Percentiles rank a stretch among this genome's conserved stretches.
Evolutionary conservation across 2,113 vertebrate genomes (phyloP).

Genomic region (Podilymbus podiceps): DNA sequence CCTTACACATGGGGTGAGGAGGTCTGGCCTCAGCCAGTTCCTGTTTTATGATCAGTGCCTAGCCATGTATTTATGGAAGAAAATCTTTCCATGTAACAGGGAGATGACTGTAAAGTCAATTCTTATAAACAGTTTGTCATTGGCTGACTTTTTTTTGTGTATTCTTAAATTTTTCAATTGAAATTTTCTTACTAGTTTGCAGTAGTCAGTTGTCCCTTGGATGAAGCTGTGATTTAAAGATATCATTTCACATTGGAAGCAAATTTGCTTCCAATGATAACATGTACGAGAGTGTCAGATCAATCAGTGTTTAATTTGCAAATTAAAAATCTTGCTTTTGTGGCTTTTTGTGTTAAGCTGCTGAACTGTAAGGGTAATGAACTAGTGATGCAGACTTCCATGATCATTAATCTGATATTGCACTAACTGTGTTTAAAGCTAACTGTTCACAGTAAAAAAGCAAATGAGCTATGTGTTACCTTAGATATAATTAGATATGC

Average conservation of each 20-base stretch:
- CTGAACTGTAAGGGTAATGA: conserved; percentile 11
- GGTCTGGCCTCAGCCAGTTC: background rate
- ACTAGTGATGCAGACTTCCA: background rate
- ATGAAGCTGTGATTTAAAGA: background rate
- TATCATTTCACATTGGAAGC: conserved; percentile 2
- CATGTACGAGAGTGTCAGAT: conserved; percentile 24
- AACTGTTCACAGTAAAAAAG: background rate
- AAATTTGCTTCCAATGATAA: conserved; percentile 9
- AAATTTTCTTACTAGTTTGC: background rate
- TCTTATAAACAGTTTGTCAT: background rate
- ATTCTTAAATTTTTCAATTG: background rate
- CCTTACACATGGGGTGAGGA: background rate
- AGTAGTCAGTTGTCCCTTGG: background rate
- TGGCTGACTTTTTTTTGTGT: background rate
- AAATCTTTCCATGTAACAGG: background rate
- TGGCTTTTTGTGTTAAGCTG: conserved; percentile 14
- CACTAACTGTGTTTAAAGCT: background rate
- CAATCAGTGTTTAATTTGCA: conserved; percentile 46
- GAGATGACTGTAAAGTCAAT: background rate
- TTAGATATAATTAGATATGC: conserved; percentile 6
- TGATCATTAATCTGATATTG: conserved; percentile 22
- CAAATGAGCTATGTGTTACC: background rate
- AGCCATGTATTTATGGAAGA: background rate
- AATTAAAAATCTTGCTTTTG: conserved; percentile 7
- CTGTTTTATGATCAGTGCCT: background rate